Base-by-base conservation (phyloP, 2,888 invertebrate genomes). In the Campoplex capitator region DNA sequence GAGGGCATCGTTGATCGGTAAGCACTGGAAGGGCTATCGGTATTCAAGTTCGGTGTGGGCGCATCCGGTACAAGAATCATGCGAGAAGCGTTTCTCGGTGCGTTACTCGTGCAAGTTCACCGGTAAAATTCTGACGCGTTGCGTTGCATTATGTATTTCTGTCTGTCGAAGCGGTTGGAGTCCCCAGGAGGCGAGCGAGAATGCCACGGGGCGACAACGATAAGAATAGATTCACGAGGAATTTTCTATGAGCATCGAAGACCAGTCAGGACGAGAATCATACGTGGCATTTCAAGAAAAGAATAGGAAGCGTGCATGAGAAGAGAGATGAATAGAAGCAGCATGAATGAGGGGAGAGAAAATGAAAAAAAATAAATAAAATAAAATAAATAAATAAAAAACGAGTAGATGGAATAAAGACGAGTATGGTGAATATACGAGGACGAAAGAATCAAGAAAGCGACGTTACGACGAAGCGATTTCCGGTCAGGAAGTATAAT, bases 21-120 rank as follows among this genome's bases (percentile, higher is more conserved):
- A 70, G 68, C 77, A 54, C 65, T 82, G 74, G 88, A 82, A 83
- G 80, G 86, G 68, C 56, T 45, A 91, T 93, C 93, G 93, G 93
- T 93, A 93, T 93, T 93, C 93, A 92, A 92, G 93, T 92, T 93
- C 89, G 89, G 91, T 92, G 91, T 92, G 92, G 92, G 91, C 92
- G 92, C 93, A 93, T 93, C 93, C 93, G 93, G 93, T 91, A 89
- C 88, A 87, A 87, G 86, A 80, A 88, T 80, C 58, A 70, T 76
- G 82, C 78, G 84, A 75, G 75, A 65, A 84, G 74, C 79, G 84
- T 76, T 71, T 71, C 82, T 70, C 65, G 54, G 70, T 74, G 81
- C 81, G 77, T 85, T 85, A 87, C 88, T 88, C 89, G 89, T 90
- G 92, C 91, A 91, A 93, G 91, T 92, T 92, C 68, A 70, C 74